phyloP scores from a whole-genome alignment of 2,888 invertebrate genomes.

The Hirudinaria manillensis region DNA sequence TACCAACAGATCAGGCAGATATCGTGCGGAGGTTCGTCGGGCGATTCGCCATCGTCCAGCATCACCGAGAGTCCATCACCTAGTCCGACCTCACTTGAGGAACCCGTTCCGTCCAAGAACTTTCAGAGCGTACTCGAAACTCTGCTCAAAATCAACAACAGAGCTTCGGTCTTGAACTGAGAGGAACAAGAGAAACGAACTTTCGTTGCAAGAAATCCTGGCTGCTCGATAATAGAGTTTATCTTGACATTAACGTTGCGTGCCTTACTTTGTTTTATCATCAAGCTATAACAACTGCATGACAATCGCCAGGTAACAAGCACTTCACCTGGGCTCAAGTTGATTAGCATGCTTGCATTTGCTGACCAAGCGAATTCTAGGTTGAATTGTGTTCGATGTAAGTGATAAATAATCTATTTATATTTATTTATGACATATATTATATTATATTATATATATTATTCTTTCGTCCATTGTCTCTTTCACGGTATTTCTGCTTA shows the following conservation, averaged over 20 bases:
- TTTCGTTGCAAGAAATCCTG: too few relatives aligned
- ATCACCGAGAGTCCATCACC: slow-evolving; percentile 61
- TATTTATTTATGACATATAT: slow-evolving; percentile 10
- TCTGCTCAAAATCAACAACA: slow-evolving; percentile 3
- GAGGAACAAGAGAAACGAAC: too few relatives aligned
- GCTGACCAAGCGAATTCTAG: slow-evolving; percentile 10
- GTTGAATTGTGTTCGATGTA: slow-evolving; percentile 15
- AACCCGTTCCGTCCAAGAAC: not conserved
- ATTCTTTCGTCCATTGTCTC: not conserved
- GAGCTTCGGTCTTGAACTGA: too few relatives aligned
- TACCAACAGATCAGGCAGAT: not conserved
- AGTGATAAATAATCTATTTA: slow-evolving; percentile 13
- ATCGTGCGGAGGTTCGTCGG: slow-evolving; percentile 44
- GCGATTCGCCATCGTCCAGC: slow-evolving; percentile 50
- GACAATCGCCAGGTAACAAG: too few relatives aligned
- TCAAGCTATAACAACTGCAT: too few relatives aligned
- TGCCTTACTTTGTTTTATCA: too few relatives aligned
- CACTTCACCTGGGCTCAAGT: too few relatives aligned
- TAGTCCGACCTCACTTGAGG: slow-evolving; percentile 57
- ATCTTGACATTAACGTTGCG: too few relatives aligned
- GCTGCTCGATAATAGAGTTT: too few relatives aligned
- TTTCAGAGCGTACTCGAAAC: not conserved
- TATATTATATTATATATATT: not conserved
- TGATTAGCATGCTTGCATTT: not conserved
- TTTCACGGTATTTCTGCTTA: too few relatives aligned